phyloP scores from a whole-genome alignment of 2,888 invertebrate genomes.

The Cerastis leucographa region DNA sequence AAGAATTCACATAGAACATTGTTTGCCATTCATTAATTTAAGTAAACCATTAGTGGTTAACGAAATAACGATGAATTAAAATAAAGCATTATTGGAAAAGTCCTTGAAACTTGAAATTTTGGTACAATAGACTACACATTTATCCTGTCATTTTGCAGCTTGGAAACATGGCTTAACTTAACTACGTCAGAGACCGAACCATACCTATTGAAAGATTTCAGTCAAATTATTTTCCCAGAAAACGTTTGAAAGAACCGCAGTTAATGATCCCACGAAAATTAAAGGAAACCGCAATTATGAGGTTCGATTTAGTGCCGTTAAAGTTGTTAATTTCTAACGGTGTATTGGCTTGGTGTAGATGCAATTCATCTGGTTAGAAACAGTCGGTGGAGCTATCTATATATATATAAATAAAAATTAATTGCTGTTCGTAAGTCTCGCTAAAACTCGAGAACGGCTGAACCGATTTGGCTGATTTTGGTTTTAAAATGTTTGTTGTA shows the following conservation, averaged over 20 bases:
- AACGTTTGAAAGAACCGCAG: neutral
- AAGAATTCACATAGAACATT: constrained; percentile 18
- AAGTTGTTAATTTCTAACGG: constrained; percentile 43
- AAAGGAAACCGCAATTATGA: constrained; percentile 14
- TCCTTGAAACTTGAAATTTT: neutral
- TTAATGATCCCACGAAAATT: constrained; percentile 27
- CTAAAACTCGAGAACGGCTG: no score
- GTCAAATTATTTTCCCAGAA: neutral
- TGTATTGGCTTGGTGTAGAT: constrained; percentile 3
- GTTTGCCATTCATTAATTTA: constrained; percentile 27
- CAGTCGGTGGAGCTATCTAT: neutral
- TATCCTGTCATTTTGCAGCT: neutral
- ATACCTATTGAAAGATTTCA: neutral
- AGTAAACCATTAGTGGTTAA: neutral
- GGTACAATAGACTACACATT: constrained; percentile 9
- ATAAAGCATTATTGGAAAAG: neutral
- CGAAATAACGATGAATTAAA: neutral
- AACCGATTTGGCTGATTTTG: no score
- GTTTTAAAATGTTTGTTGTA: no score
- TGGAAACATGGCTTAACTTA: neutral
- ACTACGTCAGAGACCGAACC: constrained; percentile 4
- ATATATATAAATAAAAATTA: no score
- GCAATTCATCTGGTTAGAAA: neutral
- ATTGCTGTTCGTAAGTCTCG: no score
- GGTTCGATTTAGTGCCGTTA: constrained; percentile 13